phyloP scores from a whole-genome alignment of 2,888 invertebrate species.

The Andricus quercusramuli region DNA sequence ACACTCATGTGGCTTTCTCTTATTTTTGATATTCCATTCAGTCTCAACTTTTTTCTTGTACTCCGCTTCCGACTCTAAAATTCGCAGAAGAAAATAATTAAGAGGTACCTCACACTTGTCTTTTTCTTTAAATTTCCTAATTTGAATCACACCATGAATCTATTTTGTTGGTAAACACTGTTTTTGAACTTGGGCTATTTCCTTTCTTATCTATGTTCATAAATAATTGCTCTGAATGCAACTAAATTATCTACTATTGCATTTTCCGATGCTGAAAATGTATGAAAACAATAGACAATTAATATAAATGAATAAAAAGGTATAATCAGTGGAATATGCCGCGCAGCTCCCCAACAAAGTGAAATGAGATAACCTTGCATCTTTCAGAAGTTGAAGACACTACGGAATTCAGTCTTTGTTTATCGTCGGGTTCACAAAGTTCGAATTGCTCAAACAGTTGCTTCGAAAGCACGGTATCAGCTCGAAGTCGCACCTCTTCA shows the following conservation, averaged over 20 bases:
- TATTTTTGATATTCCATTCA: not conserved
- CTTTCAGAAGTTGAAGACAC: conserved; percentile 9
- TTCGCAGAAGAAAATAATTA: not conserved
- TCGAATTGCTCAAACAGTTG: conserved; percentile 13
- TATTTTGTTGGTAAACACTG: not conserved
- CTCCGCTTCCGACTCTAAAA: no score
- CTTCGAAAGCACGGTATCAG: not conserved
- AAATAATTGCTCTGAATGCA: not conserved
- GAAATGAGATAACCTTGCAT: conserved; percentile 20
- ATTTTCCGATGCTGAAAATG: not conserved
- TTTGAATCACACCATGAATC: no score
- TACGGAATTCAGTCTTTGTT: conserved; percentile 34
- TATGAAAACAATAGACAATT: not conserved
- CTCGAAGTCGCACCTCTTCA: conserved; percentile 3
- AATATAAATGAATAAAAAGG: not conserved
- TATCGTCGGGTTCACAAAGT: conserved; percentile 35
- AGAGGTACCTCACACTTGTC: not conserved
- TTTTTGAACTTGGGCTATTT: conserved; percentile 2
- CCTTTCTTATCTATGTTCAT: not conserved
- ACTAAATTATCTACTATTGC: not conserved
- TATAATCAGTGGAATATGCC: conserved; percentile 61
- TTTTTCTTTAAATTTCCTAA: no score
- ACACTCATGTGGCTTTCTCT: not conserved
- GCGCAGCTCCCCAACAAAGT: conserved; percentile 61
- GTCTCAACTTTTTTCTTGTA: no score